Base-by-base conservation (phyloP, 2,797 vertebrate species). In the Cercopithecus diana region DNA sequence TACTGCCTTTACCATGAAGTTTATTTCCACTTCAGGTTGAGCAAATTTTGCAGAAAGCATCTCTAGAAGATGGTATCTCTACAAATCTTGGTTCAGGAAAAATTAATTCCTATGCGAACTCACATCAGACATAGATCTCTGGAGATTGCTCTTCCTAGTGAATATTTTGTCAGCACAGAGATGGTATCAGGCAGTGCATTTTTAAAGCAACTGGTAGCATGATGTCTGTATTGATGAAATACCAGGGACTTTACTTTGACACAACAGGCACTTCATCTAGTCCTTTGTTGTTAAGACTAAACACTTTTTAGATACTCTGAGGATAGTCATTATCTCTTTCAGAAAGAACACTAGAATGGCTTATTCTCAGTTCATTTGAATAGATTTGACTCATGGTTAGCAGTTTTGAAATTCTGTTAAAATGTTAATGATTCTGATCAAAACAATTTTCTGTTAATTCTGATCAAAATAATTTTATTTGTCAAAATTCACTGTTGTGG, bases 381-480 rank as follows among this genome's bases (percentile, higher is more conserved):
- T 85, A 94, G 67, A 95, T 70, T 58, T 95, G 83, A 91, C 20
- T 91, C 64, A 50, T 39, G 43, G 24, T 81, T 91, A 92, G 48
- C 82, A 81, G 45, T 94, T 96, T 93, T 83, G 26, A 96, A 95
- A 96, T 96, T 94, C 89, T 89, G 36, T 79, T 94, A 91, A 95
- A 95, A 92, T 28, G 30, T 75, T 67, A 67, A 48, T 57, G 83
- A 81, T 43, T 75, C 41, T 43, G 73, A 75, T 75, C 41, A 96
- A 95, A 94, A 70, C 48, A 89, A 85, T 83, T 97, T 90, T 58
- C 33, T 28, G 30, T 73, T 67, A n/a, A 36, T 72, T 39, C 70
- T 73, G 36, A 24, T 73, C 20, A 93, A 96, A 93, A 72, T 50
- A 90, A 89, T 88, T 97, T 91, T 64, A 75, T 87, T 88, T 85